A percentile compares a stretch with the other conserved stretches of the same genome.
phyloP scores from a whole-genome alignment of 2,888 invertebrate genomes.

The Uloborus plumipes region DNA sequence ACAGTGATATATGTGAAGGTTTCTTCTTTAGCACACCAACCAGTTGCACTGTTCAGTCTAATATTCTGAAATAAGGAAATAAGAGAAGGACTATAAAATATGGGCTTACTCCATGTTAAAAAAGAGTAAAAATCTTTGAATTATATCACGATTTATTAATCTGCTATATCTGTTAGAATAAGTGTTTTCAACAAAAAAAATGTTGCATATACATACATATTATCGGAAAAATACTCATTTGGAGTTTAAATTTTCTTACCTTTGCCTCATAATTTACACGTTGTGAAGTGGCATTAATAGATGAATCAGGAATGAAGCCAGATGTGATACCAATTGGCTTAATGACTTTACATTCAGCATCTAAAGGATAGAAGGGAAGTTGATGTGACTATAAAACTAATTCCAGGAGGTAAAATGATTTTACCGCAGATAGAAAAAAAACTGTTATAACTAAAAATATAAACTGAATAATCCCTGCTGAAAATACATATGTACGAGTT shows the following conservation, averaged over 20 bases:
- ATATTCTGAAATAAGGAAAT: conserved; percentile 76
- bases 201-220: no score
- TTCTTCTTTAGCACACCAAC: conserved; percentile 93
- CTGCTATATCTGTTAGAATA: no score
- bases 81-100: background rate
- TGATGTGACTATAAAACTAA: background rate
- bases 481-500: no score
- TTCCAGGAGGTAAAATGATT: no score
- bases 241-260: conserved; percentile 24
- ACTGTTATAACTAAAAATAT: no score
- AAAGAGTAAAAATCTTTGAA: no score
- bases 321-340: conserved; percentile 91
- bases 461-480: no score
- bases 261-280: conserved; percentile 72
- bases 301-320: conserved; percentile 92
- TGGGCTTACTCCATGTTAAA: no score
- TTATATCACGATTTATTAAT: no score
- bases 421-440: no score
- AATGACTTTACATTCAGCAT: conserved; percentile 94
- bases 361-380: conserved; percentile 69
- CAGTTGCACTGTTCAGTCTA: conserved; percentile 90
- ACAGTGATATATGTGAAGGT: conserved; percentile 96
- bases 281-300: conserved; percentile 95
- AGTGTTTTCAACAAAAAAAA: no score
- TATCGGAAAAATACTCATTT: background rate